Conservation (phyloP, 2,888 invertebrate genomes). For the Meteorus colon region DNA sequence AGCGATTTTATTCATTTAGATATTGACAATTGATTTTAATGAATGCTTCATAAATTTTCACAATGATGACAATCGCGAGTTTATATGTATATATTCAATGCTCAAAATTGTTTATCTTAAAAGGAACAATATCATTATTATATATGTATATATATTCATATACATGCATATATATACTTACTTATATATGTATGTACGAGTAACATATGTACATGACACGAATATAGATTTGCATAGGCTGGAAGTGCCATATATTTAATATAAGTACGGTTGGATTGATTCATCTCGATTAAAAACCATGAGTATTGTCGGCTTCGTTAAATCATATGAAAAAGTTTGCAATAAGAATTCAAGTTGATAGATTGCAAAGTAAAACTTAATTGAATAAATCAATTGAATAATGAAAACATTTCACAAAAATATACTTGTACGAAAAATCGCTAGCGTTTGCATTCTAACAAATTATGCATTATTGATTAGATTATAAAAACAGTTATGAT, state of each 20-base stretch:
- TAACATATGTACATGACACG: conserved; percentile 3
- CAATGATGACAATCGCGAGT: neutral
- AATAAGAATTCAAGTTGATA: neutral
- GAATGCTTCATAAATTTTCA: conserved; percentile 32
- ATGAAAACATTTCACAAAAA: neutral
- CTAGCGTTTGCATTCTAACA: neutral
- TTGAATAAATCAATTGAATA: neutral
- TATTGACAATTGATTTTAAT: conserved; percentile 58
- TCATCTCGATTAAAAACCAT: neutral
- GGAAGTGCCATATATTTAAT: neutral
- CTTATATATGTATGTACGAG: neutral
- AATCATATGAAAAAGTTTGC: neutral
- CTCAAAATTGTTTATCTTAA: neutral
- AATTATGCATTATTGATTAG: neutral
- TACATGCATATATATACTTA: neutral
- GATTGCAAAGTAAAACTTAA: neutral
- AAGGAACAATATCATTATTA: neutral
- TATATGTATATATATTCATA: neutral
- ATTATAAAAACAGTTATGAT: neutral
- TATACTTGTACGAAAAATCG: neutral
- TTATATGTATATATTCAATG: conserved; percentile 4
- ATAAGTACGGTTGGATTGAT: conserved; percentile 8
- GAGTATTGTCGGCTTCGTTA: conserved; percentile 10
- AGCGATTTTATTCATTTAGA: conserved; percentile 57
- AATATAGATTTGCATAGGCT: neutral